A percentile compares a stretch with the other conserved stretches of the same genome.
Conservation (phyloP, 92 coral and sea anemone species). For the Heliopora coerulea region DNA sequence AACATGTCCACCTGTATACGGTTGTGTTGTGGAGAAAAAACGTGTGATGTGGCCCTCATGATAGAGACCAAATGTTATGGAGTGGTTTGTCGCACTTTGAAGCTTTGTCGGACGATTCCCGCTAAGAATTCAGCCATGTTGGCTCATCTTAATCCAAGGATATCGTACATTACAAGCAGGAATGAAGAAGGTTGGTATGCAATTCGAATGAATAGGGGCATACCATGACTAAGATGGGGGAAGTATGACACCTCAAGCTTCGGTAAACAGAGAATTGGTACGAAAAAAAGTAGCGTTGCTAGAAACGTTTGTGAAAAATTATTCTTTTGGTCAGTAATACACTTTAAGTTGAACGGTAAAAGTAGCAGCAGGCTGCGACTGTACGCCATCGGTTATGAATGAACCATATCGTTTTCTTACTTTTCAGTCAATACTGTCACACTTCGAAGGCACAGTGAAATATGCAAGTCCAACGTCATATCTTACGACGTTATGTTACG, state of each 20-base stretch:
- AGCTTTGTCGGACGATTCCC: constrained; percentile 69
- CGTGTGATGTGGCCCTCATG: constrained; percentile 93
- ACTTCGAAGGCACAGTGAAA: constrained; percentile 60
- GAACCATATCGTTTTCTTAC: not conserved
- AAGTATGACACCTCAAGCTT: too few species aligned
- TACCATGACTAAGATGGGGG: not conserved
- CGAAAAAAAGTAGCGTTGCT: too few species aligned
- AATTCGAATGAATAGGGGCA: too few species aligned
- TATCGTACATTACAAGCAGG: constrained; percentile 90
- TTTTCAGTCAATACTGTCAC: constrained; percentile 68
- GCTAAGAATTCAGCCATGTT: constrained; percentile 82
- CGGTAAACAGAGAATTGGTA: too few species aligned
- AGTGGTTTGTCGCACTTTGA: constrained; percentile 67
- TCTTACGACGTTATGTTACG: constrained; percentile 96
- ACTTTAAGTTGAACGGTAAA: too few species aligned
- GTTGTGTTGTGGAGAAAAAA: constrained; percentile 84
- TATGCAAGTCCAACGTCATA: constrained; percentile 82
- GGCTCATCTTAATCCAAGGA: constrained; percentile 71
- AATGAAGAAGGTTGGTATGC: constrained; percentile 86
- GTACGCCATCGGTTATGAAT: too few species aligned
- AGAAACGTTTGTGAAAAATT: too few species aligned
- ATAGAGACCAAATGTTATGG: constrained; percentile 85
- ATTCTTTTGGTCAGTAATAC: too few species aligned
- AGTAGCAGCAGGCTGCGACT: too few species aligned
- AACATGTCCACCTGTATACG: constrained; percentile 93